phyloP scores from a whole-genome alignment of 2,888 invertebrate genomes.

The Drosophila tanythrix region DNA sequence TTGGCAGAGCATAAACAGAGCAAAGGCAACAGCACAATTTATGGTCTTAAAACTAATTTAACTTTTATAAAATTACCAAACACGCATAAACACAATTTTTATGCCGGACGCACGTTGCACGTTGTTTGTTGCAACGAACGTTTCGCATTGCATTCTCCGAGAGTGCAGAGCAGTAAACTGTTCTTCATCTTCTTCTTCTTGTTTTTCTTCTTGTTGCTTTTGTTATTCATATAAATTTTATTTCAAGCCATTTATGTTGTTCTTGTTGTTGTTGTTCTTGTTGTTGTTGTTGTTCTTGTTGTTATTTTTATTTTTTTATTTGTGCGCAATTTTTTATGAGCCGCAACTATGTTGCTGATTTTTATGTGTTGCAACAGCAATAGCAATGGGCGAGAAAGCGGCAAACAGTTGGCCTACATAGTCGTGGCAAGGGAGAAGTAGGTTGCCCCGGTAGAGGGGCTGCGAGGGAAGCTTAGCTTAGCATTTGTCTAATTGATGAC shows the following conservation, averaged over 20 bases:
- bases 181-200: constrained; percentile 49
- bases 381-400: constrained; percentile 68
- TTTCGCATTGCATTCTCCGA: constrained; percentile 59
- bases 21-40: constrained; percentile 63
- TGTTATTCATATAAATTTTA: constrained; percentile 81
- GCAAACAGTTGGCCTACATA: constrained; percentile 73
- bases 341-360: constrained; percentile 79
- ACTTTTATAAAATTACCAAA: constrained; percentile 81
- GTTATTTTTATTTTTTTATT: constrained; percentile 61
- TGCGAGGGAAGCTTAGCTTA: constrained; percentile 29
- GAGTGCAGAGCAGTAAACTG: constrained; percentile 66
- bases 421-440: constrained; percentile 14
- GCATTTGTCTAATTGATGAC: constrained; percentile 68
- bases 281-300: constrained; percentile 6
- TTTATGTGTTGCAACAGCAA: constrained; percentile 69
- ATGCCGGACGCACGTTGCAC: constrained; percentile 78
- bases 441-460: background rate
- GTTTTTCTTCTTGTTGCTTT: constrained; percentile 43
- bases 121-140: constrained; percentile 26
- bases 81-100: constrained; percentile 82
- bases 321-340: constrained; percentile 76
- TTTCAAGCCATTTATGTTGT: constrained; percentile 68
- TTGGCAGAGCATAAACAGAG: constrained; percentile 12
- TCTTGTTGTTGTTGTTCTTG: constrained; percentile 44
- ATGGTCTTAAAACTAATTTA: constrained; percentile 81